A percentile compares a stretch with the other conserved stretches of the same genome.
phyloP scores from a whole-genome alignment of 2,113 vertebrate genomes.

The Sprattus sprattus region DNA sequence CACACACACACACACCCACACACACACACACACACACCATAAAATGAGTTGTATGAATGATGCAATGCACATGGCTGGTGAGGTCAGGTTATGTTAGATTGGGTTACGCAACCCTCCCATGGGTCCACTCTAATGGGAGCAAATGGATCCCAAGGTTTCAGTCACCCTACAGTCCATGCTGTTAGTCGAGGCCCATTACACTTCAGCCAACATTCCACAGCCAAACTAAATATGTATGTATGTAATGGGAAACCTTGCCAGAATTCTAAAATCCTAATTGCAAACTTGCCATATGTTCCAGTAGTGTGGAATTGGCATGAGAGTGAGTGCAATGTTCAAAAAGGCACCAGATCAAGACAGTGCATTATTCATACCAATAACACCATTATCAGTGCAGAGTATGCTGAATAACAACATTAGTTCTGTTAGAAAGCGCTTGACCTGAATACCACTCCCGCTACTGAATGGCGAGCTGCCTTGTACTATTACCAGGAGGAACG shows the following conservation, averaged over 20 bases:
- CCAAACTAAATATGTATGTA: not conserved
- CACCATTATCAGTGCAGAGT: conserved; percentile 63
- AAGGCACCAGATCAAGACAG: conserved; percentile 31
- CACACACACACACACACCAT: not conserved
- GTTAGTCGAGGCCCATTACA: not conserved
- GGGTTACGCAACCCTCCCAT: not conserved
- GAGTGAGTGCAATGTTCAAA: conserved; percentile 27
- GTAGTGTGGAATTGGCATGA: not conserved
- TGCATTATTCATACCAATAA: conserved; percentile 68
- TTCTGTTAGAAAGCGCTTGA: conserved; percentile 48
- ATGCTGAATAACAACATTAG: conserved; percentile 37
- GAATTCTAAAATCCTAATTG: not conserved
- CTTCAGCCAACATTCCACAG: not conserved
- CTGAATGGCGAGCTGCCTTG: conserved; percentile 15
- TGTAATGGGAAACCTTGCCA: too few species aligned
- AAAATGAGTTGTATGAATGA: too few species aligned
- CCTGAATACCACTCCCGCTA: conserved; percentile 56
- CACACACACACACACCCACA: not conserved
- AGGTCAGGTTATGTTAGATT: not conserved
- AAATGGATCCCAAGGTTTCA: not conserved
- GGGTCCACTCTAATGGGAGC: not conserved
- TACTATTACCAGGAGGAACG: conserved; percentile 23
- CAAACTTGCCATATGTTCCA: not conserved
- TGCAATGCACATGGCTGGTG: not conserved
- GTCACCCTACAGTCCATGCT: not conserved